Base-by-base conservation (phyloP, 2,797 vertebrate genomes). In the Chromis chromis region DNA sequence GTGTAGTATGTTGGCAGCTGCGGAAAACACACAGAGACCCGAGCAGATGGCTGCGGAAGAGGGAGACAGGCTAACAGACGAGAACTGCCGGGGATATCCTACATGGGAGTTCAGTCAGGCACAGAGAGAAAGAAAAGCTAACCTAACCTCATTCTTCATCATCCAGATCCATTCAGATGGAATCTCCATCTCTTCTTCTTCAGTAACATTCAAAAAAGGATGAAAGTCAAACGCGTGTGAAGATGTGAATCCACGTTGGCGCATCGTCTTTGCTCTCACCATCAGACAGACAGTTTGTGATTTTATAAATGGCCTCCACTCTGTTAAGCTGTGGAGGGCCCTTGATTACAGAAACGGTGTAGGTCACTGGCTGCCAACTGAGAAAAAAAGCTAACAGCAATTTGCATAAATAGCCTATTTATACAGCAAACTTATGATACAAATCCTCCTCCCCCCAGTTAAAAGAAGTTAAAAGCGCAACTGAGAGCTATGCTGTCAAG, bases 41-140 rank as follows among this genome's bases (percentile, higher is more conserved):
- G 56, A 91, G 85, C 93, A 94, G 93, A 93, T 92, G 92, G 92
- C 88, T 79, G 76, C 25, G 36, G 86, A 88, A 87, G 86, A 93
- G 87, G 69, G 80, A 87, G 83, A 89, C 82, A 48, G 88, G 83
- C 87, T 75, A 88, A 91, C 88, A 91, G 86, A 92, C 78, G 79
- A 86, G 82, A 86, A 88, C 89, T 89, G 88, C 83, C 48, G 71
- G 91, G 92, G 91, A 91, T 90, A 89, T 92, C 92, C 91, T 93
- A 65, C 81, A 82, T 74, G 81, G 74, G 74, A 84, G 87, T 83
- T 85, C 87, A 90, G 86, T 88, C 79, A 86, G 81, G 81, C 87
- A 81, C 74, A 76, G 62, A 63, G 44, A 62, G 48, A 42, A 55
- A 70, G 48, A 79, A 39, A 74, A 82, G 85, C 70, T 61, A 71